Evolutionary conservation across 2,797 vertebrate genomes (phyloP).

Genomic region (Sylvilagus floridanus): DNA sequence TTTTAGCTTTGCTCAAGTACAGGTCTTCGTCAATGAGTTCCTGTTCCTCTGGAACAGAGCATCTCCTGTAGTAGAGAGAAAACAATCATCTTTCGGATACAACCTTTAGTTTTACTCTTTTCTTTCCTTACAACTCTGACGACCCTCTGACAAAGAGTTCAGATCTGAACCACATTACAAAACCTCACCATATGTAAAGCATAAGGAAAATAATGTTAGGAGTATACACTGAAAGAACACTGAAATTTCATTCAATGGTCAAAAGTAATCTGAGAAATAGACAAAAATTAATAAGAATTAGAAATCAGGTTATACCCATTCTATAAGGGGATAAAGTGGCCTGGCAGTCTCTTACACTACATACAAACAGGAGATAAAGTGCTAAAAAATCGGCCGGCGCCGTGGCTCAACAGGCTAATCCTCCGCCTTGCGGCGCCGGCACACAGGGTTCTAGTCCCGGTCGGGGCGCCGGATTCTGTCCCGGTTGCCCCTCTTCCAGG

Average conservation of each 20-base stretch:
- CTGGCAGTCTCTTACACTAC: neutral
- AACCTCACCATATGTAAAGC: conserved; percentile 13
- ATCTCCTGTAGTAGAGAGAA: conserved; percentile 86
- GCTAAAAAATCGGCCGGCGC: conserved; percentile 44
- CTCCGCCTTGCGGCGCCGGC: no score
- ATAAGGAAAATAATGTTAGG: conserved; percentile 57
- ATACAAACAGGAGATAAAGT: neutral
- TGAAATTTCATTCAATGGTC: conserved; percentile 34
- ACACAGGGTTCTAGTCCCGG: no score
- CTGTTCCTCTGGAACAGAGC: conserved; percentile 89
- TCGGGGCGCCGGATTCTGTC: no score
- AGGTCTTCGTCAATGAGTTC: conserved; percentile 88
- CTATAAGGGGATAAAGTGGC: conserved; percentile 16
- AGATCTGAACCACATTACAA: conserved; percentile 15
- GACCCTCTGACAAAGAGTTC: neutral
- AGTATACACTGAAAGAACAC: conserved; percentile 52
- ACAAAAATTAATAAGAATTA: conserved; percentile 1
- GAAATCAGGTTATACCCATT: conserved; percentile 24
- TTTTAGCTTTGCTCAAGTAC: conserved; percentile 89
- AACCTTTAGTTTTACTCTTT: conserved; percentile 6
- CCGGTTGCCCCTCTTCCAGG: no score
- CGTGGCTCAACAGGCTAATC: no score
- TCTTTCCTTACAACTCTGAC: conserved; percentile 36
- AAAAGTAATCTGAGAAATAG: conserved; percentile 62
- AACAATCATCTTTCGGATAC: conserved; percentile 55